Conservation (phyloP, 2,113 vertebrate genomes). For the Calcarius ornatus region DNA sequence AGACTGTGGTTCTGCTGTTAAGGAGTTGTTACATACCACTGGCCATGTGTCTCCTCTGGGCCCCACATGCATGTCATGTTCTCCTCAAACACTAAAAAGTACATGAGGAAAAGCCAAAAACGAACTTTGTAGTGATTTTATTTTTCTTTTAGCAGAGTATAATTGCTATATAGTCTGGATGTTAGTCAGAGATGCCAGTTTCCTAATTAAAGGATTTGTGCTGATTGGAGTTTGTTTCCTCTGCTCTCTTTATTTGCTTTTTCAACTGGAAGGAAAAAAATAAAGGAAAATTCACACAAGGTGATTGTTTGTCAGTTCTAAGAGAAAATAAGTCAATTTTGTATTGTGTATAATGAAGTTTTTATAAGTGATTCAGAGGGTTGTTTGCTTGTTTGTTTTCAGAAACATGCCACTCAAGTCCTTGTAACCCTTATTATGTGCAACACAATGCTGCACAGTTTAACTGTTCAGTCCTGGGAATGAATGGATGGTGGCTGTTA, state of each 20-base stretch:
- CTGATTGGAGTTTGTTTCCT: neutral
- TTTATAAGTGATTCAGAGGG: neutral
- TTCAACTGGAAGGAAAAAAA: neutral
- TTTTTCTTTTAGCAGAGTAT: neutral
- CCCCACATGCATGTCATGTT: rapidly evolving
- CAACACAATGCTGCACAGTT: neutral
- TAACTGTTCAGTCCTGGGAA: neutral
- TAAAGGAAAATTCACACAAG: neutral
- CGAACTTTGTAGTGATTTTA: neutral
- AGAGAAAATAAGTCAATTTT: neutral
- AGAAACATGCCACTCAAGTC: neutral
- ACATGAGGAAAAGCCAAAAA: neutral
- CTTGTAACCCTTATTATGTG: neutral
- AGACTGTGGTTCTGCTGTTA: neutral
- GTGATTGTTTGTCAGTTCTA: neutral
- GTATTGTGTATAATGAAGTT: neutral
- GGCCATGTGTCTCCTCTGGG: neutral
- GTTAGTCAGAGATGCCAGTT: rapidly evolving
- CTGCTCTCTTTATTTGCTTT: neutral
- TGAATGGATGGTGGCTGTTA: neutral
- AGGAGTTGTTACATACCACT: neutral
- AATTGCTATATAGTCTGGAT: neutral
- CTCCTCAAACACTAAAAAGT: neutral
- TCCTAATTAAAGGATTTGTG: neutral
- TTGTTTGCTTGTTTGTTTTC: neutral